Base-by-base conservation (phyloP, 2,888 invertebrate genomes). In the Apantesis nais region DNA sequence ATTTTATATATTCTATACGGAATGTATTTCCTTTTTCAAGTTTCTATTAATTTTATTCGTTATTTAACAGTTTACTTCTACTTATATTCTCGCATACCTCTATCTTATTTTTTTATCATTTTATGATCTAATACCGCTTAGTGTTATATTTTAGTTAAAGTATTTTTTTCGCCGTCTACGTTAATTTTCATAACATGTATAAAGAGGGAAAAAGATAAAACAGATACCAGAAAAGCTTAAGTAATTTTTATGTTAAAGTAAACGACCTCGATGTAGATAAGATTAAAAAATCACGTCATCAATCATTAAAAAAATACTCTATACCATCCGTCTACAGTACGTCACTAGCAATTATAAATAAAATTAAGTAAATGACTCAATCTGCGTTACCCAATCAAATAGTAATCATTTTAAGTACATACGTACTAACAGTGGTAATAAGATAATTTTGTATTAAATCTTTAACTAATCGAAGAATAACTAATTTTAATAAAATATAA, bases 321-420 rank as follows among this genome's bases (percentile, higher is more conserved):
- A 25, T 29, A 55, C 25, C 55, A 25, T 14, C 25, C 25, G 14
- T 55, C 55, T 55, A 55, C 14, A 44, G 44, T 44, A 55, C 25
- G 55, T 55, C 25, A 29, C 58, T 58, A 58, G 5, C 14, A 11
- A 58, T 58, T 7, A 58, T 25, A 29, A 58, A 29, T 58, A 58
- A 29, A 58, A 58, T 4, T n/a, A 29, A 55, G 25, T 14, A 37
- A 55, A 66, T 55, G 65, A 66, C 65, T 55, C 65, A 66, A 55
- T 55, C n/a, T 66, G 52, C 34, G n/a, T 37, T 48, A 52, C 16
- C 65, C 37, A 52, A 65, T 52, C 48, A 34, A 25, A 37, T 16
- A n/a, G n/a, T 55, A 64, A n/a, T n/a, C 65, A 25, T 52, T 66
- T 52, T 34, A 65, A 52, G 65, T 65, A 37, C 34, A 52, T n/a